Base-by-base conservation (phyloP, 2,888 invertebrate species). In the Geophilus truncorum region DNA sequence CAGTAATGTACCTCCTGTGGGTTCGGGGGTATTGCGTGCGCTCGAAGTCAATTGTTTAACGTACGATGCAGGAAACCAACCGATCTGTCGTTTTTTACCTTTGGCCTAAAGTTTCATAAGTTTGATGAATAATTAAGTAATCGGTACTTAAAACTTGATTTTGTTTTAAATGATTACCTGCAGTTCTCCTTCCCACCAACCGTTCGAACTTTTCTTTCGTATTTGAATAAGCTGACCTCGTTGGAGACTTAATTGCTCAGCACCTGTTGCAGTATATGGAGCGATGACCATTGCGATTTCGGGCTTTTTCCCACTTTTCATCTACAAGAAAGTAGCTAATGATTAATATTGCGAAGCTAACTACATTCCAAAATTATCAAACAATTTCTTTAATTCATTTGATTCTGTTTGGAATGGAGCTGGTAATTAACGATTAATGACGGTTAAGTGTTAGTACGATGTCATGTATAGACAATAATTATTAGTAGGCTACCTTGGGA, bases 111-210 rank as follows among this genome's bases (percentile, higher is more conserved):
- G 83, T 80, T 79, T 79, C 81, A 82, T 40, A 23, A 77, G 32
- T 45, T 45, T 51, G 1, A 9, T 3, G 25, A 23, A n/a, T 15
- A 4, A 75, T 15, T 18, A 23, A 75, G 10, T 32, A 75, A 23
- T n/a, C 6, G 18, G 0, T 10, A 45, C n/a, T 45, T n/a, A n/a
- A 45, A 45, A 3, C 18, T 32, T 32, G 32, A 15, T 15, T 51
- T n/a, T 18, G 4, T 51, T 51, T n/a, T 51, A 5, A 6, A n/a
- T 18, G 0, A 83, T 81, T 84, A 91, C 97, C 89, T 97, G 97
- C 70, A 98, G 88, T 88, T 99, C 98, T 0, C 99, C 99, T 89
- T 99, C 98, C 98, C 98, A 99, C 99, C 99, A 99, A 23, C 99
- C 99, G 77, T 95, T 94, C 84, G 95, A 93, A 0, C 96, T 96